These are phyloP conservation scores for Salvelinus alpinus DNA, from an alignment of 2,113 vertebrate species.

Conservation along the genomic window DNA sequence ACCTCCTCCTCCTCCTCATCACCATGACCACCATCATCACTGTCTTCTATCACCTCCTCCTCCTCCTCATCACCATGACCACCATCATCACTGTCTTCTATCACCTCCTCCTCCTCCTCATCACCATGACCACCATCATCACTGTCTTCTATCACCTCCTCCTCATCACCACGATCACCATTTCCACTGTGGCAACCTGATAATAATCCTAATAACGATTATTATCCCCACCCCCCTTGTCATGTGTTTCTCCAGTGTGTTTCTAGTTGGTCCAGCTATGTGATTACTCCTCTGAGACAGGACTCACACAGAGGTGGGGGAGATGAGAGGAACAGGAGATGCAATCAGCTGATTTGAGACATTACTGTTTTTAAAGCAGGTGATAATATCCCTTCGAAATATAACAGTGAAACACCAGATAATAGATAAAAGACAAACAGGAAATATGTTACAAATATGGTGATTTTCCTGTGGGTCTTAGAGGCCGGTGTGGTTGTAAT, in stretches of 20 bases:
- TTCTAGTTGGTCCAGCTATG: background rate
- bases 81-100: too few relatives aligned
- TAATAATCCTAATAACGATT: background rate
- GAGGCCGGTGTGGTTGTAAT: slow-evolving; percentile 31
- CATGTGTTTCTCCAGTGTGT: background rate
- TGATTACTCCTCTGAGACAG: background rate
- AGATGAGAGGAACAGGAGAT: slow-evolving; percentile 1
- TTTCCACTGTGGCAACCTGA: background rate
- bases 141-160: too few relatives aligned
- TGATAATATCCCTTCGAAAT: slow-evolving; percentile 35
- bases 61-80: too few relatives aligned
- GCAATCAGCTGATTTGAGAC: slow-evolving; percentile 29
- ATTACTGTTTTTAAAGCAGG: slow-evolving; percentile 29
- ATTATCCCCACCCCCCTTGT: background rate
- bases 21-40: too few relatives aligned
- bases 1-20: too few relatives aligned
- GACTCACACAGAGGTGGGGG: background rate
- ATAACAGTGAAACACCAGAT: slow-evolving; percentile 10
- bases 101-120: too few relatives aligned
- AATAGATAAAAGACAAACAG: slow-evolving; percentile 8
- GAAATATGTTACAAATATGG: slow-evolving; percentile 4
- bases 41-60: too few relatives aligned
- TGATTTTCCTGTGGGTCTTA: slow-evolving; percentile 13
- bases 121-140: too few relatives aligned
- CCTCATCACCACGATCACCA: background rate